Conservation (phyloP, 2,113 vertebrate species). For the Axis porcinus region DNA sequence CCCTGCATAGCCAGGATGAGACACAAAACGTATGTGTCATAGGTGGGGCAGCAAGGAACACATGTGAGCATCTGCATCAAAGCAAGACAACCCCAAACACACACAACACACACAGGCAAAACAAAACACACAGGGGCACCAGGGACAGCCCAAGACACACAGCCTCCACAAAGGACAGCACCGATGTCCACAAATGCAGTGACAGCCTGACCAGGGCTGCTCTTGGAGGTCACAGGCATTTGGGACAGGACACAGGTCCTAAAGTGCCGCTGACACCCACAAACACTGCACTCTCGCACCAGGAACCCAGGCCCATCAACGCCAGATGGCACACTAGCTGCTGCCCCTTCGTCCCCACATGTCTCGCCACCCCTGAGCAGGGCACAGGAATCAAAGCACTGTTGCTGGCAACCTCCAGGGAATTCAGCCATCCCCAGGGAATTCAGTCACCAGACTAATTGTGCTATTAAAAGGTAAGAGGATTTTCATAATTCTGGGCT, state of each 20-base stretch:
- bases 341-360: not conserved
- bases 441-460: not conserved
- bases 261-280: not conserved
- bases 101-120: not conserved
- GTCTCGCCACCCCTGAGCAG: not conserved
- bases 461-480: not conserved
- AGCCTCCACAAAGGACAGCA: not conserved
- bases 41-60: not conserved
- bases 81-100: not conserved
- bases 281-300: not conserved
- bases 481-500: not conserved
- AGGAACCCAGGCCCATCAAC: rapidly evolving
- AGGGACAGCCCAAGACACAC: no score
- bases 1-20: not conserved
- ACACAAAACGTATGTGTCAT: not conserved
- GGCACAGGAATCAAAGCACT: not conserved
- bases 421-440: not conserved
- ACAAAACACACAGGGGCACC: not conserved
- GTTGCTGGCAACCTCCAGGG: not conserved
- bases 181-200: not conserved
- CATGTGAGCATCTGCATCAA: not conserved
- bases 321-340: not conserved
- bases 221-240: not conserved
- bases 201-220: not conserved
- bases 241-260: not conserved